Base-by-base conservation (phyloP, 92 coral and sea anemone genomes). In the Umimayanthus chanpuru region DNA sequence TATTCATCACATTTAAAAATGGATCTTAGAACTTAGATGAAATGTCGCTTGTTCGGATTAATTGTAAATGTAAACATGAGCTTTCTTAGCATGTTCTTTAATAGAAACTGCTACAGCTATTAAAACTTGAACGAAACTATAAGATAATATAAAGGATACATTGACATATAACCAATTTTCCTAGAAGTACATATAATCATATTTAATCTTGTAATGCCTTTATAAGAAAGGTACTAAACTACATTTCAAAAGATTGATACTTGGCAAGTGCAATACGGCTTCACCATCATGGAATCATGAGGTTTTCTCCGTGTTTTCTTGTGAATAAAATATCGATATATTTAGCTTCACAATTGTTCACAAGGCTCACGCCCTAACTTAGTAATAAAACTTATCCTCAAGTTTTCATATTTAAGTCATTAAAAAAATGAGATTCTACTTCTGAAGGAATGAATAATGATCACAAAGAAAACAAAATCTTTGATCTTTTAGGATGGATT, bases 321-420 rank as follows among this genome's bases (percentile, higher is more conserved):
- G 38, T 76, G 80, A 76, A 40, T 76, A 76, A 41, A 43, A n/a
- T 77, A 77, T 47, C 38, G 81, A 77, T 47, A 14, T 39, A 77
- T 50, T 77, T 32, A 32, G 36, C 36, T 32, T 32, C 36, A 32
- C 36, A 0, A 32, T 32, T 32, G 36, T 32, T 32, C 36, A 32
- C 36, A 32, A 32, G 36, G 36, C 2, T 32, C 36, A 32, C 36
- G 36, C 36, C 38, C 25, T 20, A 49, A 77, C 43, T 30, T 43
- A 43, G 81, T 49, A 77, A 21, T 39, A 47, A 47, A 43, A 2
- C 44, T 77, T 47, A 50, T 43, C 23, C 61, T 43, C 38, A 47
- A 20, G 81, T 77, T 78, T 78, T 78, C 82, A 47, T 44, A 50
- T 78, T 55, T 49, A 78, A 39, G 82, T 5, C 82, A 75, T 38